phyloP scores from a whole-genome alignment of 1,140 invertebrate species.

The Rhopalosiphum maidis region DNA sequence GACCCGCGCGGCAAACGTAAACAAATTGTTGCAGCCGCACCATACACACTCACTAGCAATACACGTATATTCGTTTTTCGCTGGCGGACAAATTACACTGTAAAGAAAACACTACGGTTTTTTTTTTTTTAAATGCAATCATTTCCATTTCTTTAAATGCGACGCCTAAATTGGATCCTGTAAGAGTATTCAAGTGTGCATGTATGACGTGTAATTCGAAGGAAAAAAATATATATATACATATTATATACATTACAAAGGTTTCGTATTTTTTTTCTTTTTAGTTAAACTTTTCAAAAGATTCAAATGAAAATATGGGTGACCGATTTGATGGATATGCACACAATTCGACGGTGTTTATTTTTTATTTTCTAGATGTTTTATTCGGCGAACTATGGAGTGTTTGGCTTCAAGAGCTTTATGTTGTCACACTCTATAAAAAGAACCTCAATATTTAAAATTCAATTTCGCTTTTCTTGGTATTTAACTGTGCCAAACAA shows the following conservation, averaged over 20 bases:
- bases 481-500: not conserved
- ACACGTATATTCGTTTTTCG: not conserved
- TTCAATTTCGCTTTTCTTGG: not conserved
- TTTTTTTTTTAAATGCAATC: constrained; percentile 13
- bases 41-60: not conserved
- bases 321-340: constrained; percentile 34
- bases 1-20: constrained; percentile 3
- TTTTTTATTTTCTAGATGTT: not conserved
- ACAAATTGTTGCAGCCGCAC: constrained; percentile 38
- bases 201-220: constrained; percentile 22
- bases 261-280: not conserved
- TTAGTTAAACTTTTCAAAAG: constrained; percentile 13
- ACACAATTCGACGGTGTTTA: not conserved
- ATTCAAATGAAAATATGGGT: constrained; percentile 12
- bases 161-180: not conserved
- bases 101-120: constrained; percentile 19
- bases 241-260: constrained; percentile 21
- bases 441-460: constrained; percentile 3
- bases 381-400: constrained; percentile 2
- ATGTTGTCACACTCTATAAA: not conserved
- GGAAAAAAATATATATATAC: not conserved
- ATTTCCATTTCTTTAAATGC: constrained; percentile 22
- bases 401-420: constrained; percentile 10
- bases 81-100: not conserved
- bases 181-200: not conserved